Evolutionary conservation across 2,888 invertebrate genomes (phyloP).

Genomic region (Drosophila incognita): DNA sequence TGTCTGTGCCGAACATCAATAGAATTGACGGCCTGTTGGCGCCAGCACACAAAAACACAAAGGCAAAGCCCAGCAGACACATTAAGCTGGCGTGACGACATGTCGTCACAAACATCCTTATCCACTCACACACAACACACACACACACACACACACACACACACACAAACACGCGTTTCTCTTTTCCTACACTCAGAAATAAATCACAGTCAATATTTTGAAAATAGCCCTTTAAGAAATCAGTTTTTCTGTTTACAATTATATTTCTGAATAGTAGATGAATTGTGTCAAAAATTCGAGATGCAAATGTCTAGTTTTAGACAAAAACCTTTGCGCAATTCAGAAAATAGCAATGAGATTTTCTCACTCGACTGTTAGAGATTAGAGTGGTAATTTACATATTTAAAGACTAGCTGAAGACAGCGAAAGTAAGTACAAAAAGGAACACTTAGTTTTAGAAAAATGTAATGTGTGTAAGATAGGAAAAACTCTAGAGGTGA

Average conservation of each 20-base stretch:
- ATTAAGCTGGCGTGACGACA: conserved; percentile 45
- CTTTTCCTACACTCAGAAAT: conserved; percentile 1
- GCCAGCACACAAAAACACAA: conserved; percentile 34
- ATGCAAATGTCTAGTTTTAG: too few species aligned
- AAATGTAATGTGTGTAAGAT: not conserved
- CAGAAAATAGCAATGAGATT: not conserved
- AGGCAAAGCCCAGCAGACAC: conserved; percentile 35
- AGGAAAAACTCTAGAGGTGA: not conserved
- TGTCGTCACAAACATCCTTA: conserved; percentile 30
- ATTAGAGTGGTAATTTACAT: not conserved
- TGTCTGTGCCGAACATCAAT: conserved; percentile 38
- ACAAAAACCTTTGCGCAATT: not conserved
- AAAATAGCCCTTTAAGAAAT: not conserved
- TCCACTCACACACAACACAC: not conserved
- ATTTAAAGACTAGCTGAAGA: not conserved
- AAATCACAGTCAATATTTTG: not conserved
- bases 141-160: not conserved
- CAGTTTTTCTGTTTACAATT: not conserved
- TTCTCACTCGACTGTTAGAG: not conserved
- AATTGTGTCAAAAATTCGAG: too few species aligned
- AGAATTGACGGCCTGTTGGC: conserved; percentile 52
- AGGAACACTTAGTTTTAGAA: not conserved
- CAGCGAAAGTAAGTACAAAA: not conserved
- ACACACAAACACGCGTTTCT: conserved; percentile 2
- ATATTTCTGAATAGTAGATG: not conserved